Conservation (phyloP, 2,113 vertebrate genomes). For the Hemibagrus wyckioides region DNA sequence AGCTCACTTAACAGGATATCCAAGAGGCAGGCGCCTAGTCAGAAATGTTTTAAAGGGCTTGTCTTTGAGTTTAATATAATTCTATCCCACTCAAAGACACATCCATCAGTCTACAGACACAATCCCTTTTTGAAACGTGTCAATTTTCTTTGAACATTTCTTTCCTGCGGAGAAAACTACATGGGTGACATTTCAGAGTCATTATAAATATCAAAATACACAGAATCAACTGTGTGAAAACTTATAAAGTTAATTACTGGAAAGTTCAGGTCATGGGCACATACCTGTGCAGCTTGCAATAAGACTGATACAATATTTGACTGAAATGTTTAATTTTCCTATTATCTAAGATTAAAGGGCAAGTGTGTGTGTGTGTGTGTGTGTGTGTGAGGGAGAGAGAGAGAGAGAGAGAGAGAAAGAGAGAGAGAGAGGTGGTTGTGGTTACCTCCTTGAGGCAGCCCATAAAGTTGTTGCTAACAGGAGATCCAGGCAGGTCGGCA, state of each 20-base stretch:
- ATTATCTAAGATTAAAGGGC: neutral
- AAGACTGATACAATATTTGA: neutral
- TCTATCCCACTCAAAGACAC: neutral
- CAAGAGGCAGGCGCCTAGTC: neutral
- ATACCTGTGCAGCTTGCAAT: neutral
- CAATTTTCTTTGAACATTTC: neutral
- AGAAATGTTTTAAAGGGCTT: neutral
- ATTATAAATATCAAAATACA: conserved; percentile 3
- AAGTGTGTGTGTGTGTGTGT: neutral
- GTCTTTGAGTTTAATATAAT: neutral
- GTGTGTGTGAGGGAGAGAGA: neutral
- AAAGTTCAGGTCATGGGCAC: neutral
- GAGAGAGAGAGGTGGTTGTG: neutral
- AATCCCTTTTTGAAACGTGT: neutral
- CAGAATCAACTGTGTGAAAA: neutral
- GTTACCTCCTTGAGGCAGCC: conserved; percentile 99
- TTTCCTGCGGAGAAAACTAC: neutral
- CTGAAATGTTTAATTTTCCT: neutral
- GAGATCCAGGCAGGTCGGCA: conserved; percentile 95
- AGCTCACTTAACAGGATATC: neutral
- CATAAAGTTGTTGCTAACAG: conserved; percentile 99
- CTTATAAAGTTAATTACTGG: neutral
- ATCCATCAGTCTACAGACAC: neutral
- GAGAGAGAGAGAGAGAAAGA: too few relatives aligned
- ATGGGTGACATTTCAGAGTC: neutral